These are phyloP conservation scores for Erebia ligea DNA, from an alignment of 2,888 invertebrate genomes.

Conservation along the genomic window DNA sequence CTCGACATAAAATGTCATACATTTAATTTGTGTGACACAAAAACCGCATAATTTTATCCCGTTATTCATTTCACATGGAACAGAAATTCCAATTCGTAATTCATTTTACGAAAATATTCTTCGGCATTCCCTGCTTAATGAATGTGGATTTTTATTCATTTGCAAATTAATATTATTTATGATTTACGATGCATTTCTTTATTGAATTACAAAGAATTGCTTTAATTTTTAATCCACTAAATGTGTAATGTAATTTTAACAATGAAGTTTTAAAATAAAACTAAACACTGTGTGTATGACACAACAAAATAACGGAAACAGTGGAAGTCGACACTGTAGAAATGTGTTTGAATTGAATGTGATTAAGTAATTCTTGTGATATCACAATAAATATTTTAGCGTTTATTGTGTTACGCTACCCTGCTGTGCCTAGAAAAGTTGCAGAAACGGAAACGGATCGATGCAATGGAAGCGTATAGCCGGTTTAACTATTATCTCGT, in stretches of 20 bases:
- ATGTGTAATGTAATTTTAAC: neutral
- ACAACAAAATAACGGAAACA: too few species aligned
- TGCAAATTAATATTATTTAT: constrained; percentile 3
- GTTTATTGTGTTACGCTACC: too few species aligned
- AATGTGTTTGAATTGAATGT: too few species aligned
- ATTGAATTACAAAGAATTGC: neutral
- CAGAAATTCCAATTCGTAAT: constrained; percentile 27
- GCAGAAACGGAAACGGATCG: too few species aligned
- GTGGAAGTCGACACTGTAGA: too few species aligned
- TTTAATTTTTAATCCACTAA: neutral
- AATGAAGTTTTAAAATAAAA: too few species aligned
- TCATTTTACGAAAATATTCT: constrained; percentile 23
- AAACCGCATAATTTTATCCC: constrained; percentile 33
- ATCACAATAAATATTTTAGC: too few species aligned
- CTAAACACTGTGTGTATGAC: too few species aligned
- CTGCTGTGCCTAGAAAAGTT: too few species aligned
- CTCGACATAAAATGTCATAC: constrained; percentile 19
- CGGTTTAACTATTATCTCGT: too few species aligned
- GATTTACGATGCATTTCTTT: neutral
- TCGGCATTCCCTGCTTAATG: constrained; percentile 23
- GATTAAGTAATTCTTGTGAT: too few species aligned
- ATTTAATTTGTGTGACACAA: constrained; percentile 30
- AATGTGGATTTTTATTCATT: neutral
- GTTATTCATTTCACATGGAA: constrained; percentile 33
- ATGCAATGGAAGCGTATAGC: too few species aligned